A percentile compares a stretch with the other conserved stretches of the same genome.
phyloP scores from a whole-genome alignment of 1,140 invertebrate genomes.

The Tetramorium simillimum region DNA sequence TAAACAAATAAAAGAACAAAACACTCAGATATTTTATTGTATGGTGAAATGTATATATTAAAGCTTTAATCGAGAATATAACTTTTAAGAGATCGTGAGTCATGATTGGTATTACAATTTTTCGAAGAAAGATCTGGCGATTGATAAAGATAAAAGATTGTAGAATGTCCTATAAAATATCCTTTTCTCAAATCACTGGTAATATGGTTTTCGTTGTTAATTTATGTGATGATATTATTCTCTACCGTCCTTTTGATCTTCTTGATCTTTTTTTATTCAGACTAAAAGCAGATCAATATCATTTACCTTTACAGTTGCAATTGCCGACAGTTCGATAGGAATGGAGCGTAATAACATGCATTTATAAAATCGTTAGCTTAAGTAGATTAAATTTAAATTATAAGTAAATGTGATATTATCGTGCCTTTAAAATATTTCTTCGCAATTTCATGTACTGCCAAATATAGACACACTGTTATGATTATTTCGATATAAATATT shows the following conservation, averaged over 20 bases:
- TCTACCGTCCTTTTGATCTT: neutral
- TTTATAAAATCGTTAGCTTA: conserved; percentile 36
- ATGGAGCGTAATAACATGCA: conserved; percentile 6
- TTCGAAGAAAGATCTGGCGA: conserved; percentile 37
- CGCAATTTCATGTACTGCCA: conserved; percentile 59
- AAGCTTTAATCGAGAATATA: neutral
- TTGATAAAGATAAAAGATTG: neutral
- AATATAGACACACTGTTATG: conserved; percentile 16
- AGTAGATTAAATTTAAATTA: conserved; percentile 17
- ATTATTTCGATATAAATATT: conserved; percentile 16
- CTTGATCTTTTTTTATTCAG: neutral
- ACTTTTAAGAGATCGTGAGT: neutral
- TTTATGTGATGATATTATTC: conserved; percentile 5
- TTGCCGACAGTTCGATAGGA: neutral
- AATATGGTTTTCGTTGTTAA: neutral
- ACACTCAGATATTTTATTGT: neutral
- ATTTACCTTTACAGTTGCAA: neutral
- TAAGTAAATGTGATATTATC: conserved; percentile 76
- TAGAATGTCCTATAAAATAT: too few species aligned
- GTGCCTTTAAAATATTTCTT: conserved; percentile 71
- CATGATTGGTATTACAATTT: conserved; percentile 4
- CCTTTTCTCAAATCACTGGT: neutral
- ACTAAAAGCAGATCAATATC: neutral
- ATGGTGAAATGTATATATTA: neutral
- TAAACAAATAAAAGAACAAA: conserved; percentile 3